Evolutionary conservation across 2,797 vertebrate genomes (phyloP).

Genomic region (Brachyalestes nurse): DNA sequence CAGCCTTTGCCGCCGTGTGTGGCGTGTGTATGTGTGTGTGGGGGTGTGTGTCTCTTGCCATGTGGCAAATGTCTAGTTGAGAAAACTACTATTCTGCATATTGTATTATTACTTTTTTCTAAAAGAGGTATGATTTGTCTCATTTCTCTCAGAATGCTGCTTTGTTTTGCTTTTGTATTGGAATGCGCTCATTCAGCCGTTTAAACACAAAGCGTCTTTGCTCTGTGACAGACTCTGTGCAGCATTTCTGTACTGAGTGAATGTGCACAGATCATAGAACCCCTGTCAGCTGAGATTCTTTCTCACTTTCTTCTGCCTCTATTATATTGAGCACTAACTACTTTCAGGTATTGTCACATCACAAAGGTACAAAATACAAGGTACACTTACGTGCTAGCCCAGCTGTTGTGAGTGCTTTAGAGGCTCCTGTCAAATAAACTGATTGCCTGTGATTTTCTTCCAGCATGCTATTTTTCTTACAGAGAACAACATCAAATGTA

Average conservation of each 20-base stretch:
- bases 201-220: not conserved
- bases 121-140: slow-evolving; percentile 31
- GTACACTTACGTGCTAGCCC: not conserved
- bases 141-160: slow-evolving; percentile 10
- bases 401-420: not conserved
- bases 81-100: slow-evolving; percentile 37
- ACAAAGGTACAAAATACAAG: not conserved
- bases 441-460: slow-evolving; percentile 14
- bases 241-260: not conserved
- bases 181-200: slow-evolving; percentile 20
- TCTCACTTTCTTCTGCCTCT: not conserved
- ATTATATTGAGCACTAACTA: not conserved
- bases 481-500: slow-evolving; percentile 37
- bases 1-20: slow-evolving; percentile 64
- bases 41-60: slow-evolving; percentile 49
- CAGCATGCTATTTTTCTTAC: slow-evolving; percentile 14
- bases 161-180: slow-evolving; percentile 22
- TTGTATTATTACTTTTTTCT: slow-evolving; percentile 21
- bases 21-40: slow-evolving; percentile 51
- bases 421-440: slow-evolving; percentile 5
- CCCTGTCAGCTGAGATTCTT: not conserved
- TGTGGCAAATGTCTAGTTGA: slow-evolving; percentile 16
- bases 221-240: not conserved
- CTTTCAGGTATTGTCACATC: not conserved
- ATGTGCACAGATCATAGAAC: not conserved